Evolutionary conservation across 1,140 invertebrate genomes (phyloP).

Genomic region (Oedothorax gibbosus): DNA sequence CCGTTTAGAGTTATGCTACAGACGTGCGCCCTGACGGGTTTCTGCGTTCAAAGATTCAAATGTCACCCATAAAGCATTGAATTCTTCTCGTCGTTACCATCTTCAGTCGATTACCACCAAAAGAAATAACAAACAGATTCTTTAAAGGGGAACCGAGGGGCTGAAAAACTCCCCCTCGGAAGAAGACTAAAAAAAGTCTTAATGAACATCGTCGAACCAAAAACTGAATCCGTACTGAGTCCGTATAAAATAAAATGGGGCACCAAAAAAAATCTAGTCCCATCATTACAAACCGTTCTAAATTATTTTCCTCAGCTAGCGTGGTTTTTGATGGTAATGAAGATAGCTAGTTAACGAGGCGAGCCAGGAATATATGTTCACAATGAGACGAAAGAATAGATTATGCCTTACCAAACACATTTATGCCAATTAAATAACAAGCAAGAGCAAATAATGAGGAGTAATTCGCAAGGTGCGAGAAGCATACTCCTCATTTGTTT

Average conservation of each 20-base stretch:
- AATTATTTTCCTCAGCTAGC: constrained; percentile 53
- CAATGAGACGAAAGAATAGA: constrained; percentile 50
- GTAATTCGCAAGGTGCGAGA: constrained; percentile 53
- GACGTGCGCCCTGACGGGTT: neutral
- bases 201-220: constrained; percentile 50
- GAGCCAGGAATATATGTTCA: constrained; percentile 50
- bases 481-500: constrained; percentile 54
- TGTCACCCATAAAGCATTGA: constrained; percentile 8
- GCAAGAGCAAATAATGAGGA: constrained; percentile 56
- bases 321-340: constrained; percentile 55
- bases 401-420: constrained; percentile 56
- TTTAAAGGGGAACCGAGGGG: constrained; percentile 26
- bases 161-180: constrained; percentile 11
- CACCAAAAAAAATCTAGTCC: constrained; percentile 43
- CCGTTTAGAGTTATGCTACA: neutral
- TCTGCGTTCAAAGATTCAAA: neutral
- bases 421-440: constrained; percentile 59
- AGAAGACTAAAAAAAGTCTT: constrained; percentile 16
- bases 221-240: constrained; percentile 31
- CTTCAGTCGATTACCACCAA: constrained; percentile 38
- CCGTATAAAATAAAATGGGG: constrained; percentile 47
- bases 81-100: constrained; percentile 37
- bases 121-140: constrained; percentile 48
- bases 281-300: constrained; percentile 56
- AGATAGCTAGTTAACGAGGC: constrained; percentile 56